These are phyloP conservation scores for Gulo gulo DNA, from an alignment of 2,113 vertebrate genomes.

Conservation along the genomic window DNA sequence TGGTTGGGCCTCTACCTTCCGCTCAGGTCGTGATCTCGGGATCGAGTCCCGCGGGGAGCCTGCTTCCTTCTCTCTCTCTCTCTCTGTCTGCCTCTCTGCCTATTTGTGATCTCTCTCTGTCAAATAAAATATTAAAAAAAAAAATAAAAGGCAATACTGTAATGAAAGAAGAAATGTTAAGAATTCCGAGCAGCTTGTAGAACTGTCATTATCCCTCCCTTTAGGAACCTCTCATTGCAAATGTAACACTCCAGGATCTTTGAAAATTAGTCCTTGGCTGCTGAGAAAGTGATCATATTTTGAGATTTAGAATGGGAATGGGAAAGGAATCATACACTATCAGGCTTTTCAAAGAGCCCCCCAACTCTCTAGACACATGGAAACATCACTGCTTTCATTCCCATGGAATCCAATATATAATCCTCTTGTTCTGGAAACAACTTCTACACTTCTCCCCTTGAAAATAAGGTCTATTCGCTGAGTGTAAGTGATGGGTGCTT, in stretches of 20 bases:
- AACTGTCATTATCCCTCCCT: neutral
- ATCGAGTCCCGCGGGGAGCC: no score
- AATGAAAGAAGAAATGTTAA: conserved; percentile 9
- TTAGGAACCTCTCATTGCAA: neutral
- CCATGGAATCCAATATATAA: neutral
- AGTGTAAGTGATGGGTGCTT: neutral
- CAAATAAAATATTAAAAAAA: no score
- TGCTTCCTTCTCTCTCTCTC: no score
- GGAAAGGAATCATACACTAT: neutral
- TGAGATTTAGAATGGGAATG: neutral
- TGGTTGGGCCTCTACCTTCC: no score
- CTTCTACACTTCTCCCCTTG: neutral
- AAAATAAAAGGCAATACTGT: no score
- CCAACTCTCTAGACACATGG: neutral
- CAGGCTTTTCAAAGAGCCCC: neutral
- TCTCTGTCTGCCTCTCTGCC: no score
- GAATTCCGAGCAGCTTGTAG: neutral
- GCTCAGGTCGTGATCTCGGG: no score
- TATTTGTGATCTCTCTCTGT: no score
- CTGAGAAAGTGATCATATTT: neutral
- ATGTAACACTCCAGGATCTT: neutral
- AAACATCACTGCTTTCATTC: neutral
- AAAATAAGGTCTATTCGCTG: neutral
- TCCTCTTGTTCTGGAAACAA: neutral
- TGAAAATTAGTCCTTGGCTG: conserved; percentile 20